These are phyloP conservation scores for Protophormia terraenovae DNA, from an alignment of 2,888 invertebrate species.

Conservation along the genomic window DNA sequence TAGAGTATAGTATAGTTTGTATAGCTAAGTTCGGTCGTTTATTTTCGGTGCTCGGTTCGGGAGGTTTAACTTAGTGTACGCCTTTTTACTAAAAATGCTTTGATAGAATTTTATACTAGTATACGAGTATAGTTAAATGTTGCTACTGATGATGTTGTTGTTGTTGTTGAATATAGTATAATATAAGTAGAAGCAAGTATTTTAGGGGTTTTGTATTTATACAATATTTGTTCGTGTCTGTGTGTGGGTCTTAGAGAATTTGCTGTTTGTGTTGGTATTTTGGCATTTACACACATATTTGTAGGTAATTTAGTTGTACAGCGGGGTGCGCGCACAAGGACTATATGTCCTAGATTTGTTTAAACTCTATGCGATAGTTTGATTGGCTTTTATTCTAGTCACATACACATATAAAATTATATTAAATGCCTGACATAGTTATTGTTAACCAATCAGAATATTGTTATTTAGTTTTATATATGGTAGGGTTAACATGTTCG, in stretches of 20 bases:
- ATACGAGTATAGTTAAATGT: constrained; percentile 62
- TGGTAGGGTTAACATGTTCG: constrained; percentile 30
- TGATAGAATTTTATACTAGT: constrained; percentile 25
- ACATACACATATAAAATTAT: constrained; percentile 63
- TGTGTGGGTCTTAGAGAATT: too few species aligned
- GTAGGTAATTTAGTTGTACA: constrained; percentile 73
- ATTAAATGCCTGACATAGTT: constrained; percentile 64
- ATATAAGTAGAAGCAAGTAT: constrained; percentile 57
- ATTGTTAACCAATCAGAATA: constrained; percentile 75
- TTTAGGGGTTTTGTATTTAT: constrained; percentile 61
- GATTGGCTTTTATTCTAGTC: constrained; percentile 78
- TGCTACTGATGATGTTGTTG: too few species aligned
- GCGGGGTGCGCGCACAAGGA: constrained; percentile 72
- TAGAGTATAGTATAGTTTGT: constrained; percentile 53
- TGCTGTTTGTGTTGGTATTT: constrained; percentile 53
- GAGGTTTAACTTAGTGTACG: constrained; percentile 71
- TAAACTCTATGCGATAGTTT: constrained; percentile 81
- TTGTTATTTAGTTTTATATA: constrained; percentile 71
- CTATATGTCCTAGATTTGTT: constrained; percentile 80
- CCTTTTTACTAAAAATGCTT: constrained; percentile 71
- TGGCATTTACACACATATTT: constrained; percentile 68
- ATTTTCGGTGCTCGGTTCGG: constrained; percentile 70
- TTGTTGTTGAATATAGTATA: constrained; percentile 54
- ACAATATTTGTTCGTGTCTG: not conserved
- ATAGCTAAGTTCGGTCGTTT: constrained; percentile 66